Conservation (phyloP, 2,113 vertebrate genomes). For the Brevimyrus niger region DNA sequence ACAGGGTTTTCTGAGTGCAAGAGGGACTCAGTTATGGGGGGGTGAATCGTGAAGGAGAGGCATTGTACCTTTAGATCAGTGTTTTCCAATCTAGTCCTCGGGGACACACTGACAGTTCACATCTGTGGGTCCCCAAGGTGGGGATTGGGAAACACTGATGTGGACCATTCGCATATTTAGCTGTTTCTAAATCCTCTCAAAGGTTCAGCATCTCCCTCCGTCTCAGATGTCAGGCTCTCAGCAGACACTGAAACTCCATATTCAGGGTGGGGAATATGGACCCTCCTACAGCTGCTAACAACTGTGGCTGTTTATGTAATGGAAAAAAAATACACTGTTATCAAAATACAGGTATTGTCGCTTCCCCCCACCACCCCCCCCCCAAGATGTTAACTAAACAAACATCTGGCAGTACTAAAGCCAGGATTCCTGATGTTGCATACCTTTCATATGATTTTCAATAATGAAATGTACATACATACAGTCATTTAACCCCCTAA, state of each 20-base stretch:
- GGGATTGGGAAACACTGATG: not conserved
- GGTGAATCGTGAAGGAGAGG: not conserved
- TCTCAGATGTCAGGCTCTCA: conserved; percentile 44
- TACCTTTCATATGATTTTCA: not conserved
- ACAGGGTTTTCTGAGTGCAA: not conserved
- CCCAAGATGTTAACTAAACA: not conserved
- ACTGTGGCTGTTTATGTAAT: not conserved
- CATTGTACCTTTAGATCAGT: not conserved
- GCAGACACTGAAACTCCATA: conserved; percentile 14
- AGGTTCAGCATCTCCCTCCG: not conserved
- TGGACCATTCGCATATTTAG: not conserved
- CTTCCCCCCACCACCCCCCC: not conserved
- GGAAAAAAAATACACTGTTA: not conserved
- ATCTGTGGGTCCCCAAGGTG: not conserved
- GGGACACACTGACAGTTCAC: not conserved
- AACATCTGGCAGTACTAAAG: not conserved
- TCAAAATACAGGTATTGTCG: not conserved
- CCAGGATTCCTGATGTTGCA: not conserved
- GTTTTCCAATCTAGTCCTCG: not conserved
- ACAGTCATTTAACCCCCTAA: not conserved
- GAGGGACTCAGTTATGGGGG: not conserved
- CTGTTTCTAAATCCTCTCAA: not conserved
- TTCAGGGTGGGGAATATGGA: not conserved
- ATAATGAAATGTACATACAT: not conserved
- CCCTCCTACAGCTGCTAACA: not conserved